Base-by-base conservation (phyloP, 2,888 invertebrate species). In the Acleris sparsana region DNA sequence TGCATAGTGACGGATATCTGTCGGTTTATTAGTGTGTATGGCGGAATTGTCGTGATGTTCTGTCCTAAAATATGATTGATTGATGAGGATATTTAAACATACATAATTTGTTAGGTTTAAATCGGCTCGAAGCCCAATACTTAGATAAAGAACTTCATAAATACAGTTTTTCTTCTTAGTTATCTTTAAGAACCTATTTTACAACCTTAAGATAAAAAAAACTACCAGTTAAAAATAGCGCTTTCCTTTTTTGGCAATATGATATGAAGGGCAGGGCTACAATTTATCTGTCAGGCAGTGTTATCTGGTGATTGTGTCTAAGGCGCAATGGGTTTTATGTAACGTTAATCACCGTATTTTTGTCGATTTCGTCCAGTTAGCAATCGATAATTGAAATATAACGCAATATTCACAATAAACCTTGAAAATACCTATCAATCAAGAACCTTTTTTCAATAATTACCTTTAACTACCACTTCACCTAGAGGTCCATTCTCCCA, bases 401-500 rank as follows among this genome's bases (percentile, higher is more conserved):
- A 66, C 56, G 61, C 52, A 57, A 58, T 25, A 44, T 25, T 57
- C 46, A 43, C 25, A 53, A 52, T 22, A 48, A 33, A 62, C 66
- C 66, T 66, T 66, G 57, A 62, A 51, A 55, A 51, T 55, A 49
- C 16, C 51, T 55, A 60, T 55, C 49, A 17, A 56, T 29, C 17
- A 29, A 33, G 51, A 57, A 52, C 51, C 17, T 22, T 29, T 43
- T n/a, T 61, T 43, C 3, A 57, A 57, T 46, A 62, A 66, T 61
- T 66, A 46, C 39, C 5, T 29, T 20, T 60, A 63, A 53, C 63
- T 48, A 33, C 61, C 52, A 7, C 46, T 62, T 55, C n/a, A n/a
- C 9, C n/a, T 44, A 51, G 76, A 69, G 71, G 72, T 76, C 72
- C 71, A 75, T 83, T 75, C 79, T 84, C 82, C 77, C 82, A 85